A percentile compares a stretch with the other conserved stretches of the same genome.
Conservation (phyloP, 2,113 vertebrate genomes). For the Deroptyus accipitrinus region DNA sequence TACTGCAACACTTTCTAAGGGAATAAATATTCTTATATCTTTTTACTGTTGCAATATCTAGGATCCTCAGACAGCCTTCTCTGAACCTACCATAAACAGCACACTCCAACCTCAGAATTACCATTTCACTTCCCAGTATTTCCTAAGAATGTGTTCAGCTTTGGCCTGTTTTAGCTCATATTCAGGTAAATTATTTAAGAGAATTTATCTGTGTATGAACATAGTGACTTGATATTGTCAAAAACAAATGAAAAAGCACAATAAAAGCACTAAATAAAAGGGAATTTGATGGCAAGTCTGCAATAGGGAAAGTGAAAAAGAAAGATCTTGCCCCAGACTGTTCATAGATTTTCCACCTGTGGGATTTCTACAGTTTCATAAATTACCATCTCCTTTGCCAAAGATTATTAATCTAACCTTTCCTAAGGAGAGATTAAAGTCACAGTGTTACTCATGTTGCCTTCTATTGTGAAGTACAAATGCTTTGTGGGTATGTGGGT, state of each 20-base stretch:
- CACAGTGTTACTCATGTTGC: not conserved
- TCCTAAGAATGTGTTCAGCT: not conserved
- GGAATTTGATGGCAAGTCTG: not conserved
- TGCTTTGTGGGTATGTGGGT: not conserved
- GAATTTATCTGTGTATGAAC: not conserved
- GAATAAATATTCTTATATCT: not conserved
- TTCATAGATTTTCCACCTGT: not conserved
- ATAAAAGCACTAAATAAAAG: not conserved
- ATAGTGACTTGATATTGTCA: not conserved
- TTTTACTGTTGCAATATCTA: not conserved
- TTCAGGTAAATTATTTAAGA: not conserved
- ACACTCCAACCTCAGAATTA: not conserved
- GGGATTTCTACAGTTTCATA: not conserved
- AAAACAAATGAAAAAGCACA: not conserved
- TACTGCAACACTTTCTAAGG: not conserved
- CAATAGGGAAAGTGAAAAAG: not conserved
- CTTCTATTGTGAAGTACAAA: not conserved
- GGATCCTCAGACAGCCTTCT: not conserved
- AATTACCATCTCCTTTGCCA: not conserved
- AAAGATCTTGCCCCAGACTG: not conserved
- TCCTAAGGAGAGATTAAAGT: not conserved
- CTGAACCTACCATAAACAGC: not conserved
- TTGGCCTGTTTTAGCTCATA: not conserved
- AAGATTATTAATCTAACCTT: not conserved
- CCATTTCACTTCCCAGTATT: not conserved